A percentile compares a stretch with the other conserved stretches of the same genome.
phyloP scores from a whole-genome alignment of 1,140 invertebrate species.

The Drosophila insularis region DNA sequence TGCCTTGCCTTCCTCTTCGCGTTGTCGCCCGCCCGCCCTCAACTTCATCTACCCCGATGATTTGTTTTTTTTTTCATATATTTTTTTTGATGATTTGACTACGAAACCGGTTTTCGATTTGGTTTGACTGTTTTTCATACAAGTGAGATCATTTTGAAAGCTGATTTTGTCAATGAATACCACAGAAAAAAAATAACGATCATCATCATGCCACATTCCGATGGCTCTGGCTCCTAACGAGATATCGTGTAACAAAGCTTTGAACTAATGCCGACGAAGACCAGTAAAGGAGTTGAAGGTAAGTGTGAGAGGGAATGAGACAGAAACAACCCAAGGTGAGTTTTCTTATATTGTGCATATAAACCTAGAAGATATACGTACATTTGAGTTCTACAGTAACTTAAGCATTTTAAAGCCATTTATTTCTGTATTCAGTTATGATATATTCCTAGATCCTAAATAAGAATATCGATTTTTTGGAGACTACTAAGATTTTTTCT shows the following conservation, averaged over 20 bases:
- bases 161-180: constrained; percentile 83
- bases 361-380: too few relatives aligned
- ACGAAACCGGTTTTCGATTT: constrained; percentile 83
- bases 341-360: background rate
- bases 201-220: constrained; percentile 61
- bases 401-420: too few relatives aligned
- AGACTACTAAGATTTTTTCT: too few relatives aligned
- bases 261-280: constrained; percentile 70
- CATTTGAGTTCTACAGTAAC: too few relatives aligned
- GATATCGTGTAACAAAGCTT: constrained; percentile 70
- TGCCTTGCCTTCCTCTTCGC: background rate
- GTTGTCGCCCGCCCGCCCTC: background rate
- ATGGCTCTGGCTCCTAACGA: constrained; percentile 46
- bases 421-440: too few relatives aligned
- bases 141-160: constrained; percentile 83
- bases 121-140: constrained; percentile 82
- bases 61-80: too few relatives aligned
- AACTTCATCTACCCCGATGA: background rate
- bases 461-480: too few relatives aligned
- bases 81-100: constrained; percentile 64
- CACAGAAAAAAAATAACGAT: constrained; percentile 45
- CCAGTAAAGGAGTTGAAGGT: constrained; percentile 34
- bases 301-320: constrained; percentile 22
- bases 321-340: constrained; percentile 30
- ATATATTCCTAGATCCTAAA: too few relatives aligned